Evolutionary conservation across 2,113 vertebrate genomes (phyloP), one percentile per base, ranked within the genome.

Genomic region (Chaetodon auriga): DNA sequence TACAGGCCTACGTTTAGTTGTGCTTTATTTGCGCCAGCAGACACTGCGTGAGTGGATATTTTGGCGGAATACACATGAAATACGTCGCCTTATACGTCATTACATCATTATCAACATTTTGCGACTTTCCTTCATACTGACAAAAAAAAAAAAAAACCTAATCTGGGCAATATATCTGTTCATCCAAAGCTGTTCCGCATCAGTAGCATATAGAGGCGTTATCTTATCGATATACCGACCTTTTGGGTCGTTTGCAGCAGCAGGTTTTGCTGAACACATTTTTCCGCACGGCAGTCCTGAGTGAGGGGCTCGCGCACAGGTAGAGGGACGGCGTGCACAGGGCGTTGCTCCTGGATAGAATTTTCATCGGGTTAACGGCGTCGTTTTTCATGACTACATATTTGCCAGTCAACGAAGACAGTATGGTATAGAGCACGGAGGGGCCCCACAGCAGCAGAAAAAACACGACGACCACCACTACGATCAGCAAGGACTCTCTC

Each of bases 391-490:
- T 87, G 6, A 1, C 9, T 4, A 81, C 1, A 0, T 83, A 68
- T 8, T 10, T 35, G 3, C 75, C 78, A 2, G 78, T 73, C 16
- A 92, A 14, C 15, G 81, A 75, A 13, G 57, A 71, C 4, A 93
- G 38, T 1, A 87, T 46, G 6, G 80, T 83, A 15, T 91, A 90
- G 21, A 89, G 14, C 36, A 93, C 78, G 3, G 82, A 85, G 0
- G 91, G 92, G 23, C 58, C 54, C 90, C 93, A 94, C 41, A 93
- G 46, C 6, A 43, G 16, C 53, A 91, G 65, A 19, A 93, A 92
- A 35, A 82, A 81, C 51, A 87, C 74, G 0, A 91, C 92, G 11
- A 92, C 91, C 49, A 91, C 36, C 15, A 92, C 61, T 15, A 94
- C 87, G n/a, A 91, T 82, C 7, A 78, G 75, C 62, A 86, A 23